These are phyloP conservation scores for Agrilus biguttatus DNA, from an alignment of 2,888 invertebrate genomes.

Conservation along the genomic window DNA sequence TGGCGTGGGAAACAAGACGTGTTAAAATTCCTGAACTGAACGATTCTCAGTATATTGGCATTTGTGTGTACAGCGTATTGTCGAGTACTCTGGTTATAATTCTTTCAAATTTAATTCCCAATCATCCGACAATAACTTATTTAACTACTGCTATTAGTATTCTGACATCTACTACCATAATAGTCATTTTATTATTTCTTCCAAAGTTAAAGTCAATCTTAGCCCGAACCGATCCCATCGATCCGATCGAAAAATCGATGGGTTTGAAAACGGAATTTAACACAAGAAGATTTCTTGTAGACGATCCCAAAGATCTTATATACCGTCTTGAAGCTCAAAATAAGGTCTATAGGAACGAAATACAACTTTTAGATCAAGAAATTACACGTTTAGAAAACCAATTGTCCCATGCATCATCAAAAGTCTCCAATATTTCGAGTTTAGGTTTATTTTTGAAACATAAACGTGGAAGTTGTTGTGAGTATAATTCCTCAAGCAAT, in stretches of 20 bases:
- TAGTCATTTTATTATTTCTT: slow-evolving; percentile 70
- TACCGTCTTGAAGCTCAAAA: slow-evolving; percentile 86
- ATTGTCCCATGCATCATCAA: slow-evolving; percentile 26
- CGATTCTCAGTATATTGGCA: slow-evolving; percentile 87
- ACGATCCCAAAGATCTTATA: slow-evolving; percentile 68
- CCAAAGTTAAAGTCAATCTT: slow-evolving; percentile 71
- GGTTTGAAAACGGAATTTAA: slow-evolving; percentile 81
- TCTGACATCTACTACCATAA: slow-evolving; percentile 72
- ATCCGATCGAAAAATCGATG: slow-evolving; percentile 75
- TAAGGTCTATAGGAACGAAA: slow-evolving; percentile 71
- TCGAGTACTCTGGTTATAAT: slow-evolving; percentile 79
- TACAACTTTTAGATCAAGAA: slow-evolving; percentile 64
- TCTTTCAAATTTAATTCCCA: slow-evolving; percentile 74
- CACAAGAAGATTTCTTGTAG: slow-evolving; percentile 44
- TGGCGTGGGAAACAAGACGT: slow-evolving; percentile 91
- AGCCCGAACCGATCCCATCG: slow-evolving; percentile 46
- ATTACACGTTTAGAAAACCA: slow-evolving; percentile 59
- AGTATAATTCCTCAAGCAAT: too few relatives aligned
- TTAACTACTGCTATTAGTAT: slow-evolving; percentile 73
- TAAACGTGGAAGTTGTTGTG: too few relatives aligned
- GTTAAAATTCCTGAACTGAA: slow-evolving; percentile 85
- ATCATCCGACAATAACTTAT: slow-evolving; percentile 65
- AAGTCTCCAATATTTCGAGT: slow-evolving; percentile 4
- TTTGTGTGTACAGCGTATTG: slow-evolving; percentile 84
- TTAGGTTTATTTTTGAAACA: too few relatives aligned